Evolutionary conservation across 2,888 invertebrate species (phyloP).

Genomic region (Aporophyla nigra): DNA sequence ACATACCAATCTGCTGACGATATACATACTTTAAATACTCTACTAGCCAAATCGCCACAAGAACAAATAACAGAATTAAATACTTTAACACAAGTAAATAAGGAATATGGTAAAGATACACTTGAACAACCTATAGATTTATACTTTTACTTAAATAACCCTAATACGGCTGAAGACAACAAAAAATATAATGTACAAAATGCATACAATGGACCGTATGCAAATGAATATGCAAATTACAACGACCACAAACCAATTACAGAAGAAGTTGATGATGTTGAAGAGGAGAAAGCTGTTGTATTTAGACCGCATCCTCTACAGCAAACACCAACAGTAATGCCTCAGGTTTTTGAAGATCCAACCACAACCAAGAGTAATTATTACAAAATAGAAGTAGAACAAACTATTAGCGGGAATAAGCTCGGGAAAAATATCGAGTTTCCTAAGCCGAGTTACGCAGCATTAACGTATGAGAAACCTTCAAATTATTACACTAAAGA

Average conservation of each 20-base stretch:
- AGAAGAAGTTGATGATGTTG: conserved; percentile 65
- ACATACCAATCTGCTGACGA: conserved; percentile 82
- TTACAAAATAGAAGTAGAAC: conserved; percentile 57
- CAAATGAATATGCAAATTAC: conserved; percentile 76
- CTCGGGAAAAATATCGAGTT: conserved; percentile 43
- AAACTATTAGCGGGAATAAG: conserved; percentile 40
- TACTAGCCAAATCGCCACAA: conserved; percentile 87
- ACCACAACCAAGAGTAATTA: conserved; percentile 55
- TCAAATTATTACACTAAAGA: conserved; percentile 56
- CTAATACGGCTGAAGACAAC: conserved; percentile 56
- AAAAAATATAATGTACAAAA: conserved; percentile 71
- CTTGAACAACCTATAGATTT: conserved; percentile 81
- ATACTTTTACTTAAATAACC: conserved; percentile 82
- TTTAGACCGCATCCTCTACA: conserved; percentile 24
- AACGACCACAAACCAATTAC: conserved; percentile 69
- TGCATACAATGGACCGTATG: conserved; percentile 70
- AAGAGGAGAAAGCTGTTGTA: conserved; percentile 51
- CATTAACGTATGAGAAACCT: conserved; percentile 74
- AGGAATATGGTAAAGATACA: conserved; percentile 68
- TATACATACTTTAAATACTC: conserved; percentile 84
- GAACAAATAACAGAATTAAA: conserved; percentile 89
- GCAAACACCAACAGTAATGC: conserved; percentile 18
- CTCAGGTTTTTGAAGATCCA: conserved; percentile 33
- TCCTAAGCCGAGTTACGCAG: conserved; percentile 69
- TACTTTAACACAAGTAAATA: conserved; percentile 79